Conservation (phyloP, 1,140 invertebrate species). For the Drosophila nannoptera region DNA sequence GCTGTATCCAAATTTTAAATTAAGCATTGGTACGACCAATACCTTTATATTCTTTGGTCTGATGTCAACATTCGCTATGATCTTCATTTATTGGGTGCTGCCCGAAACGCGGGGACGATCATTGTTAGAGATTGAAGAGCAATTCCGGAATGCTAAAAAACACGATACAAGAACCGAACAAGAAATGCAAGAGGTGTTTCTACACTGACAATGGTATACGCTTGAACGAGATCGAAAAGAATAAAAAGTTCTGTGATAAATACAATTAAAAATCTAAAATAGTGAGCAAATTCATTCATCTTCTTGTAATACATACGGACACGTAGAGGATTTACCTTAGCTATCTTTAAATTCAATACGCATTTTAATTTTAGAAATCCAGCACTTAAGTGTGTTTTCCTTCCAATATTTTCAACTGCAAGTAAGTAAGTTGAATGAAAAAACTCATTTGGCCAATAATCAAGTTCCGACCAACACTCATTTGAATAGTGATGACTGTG, state of each 20-base stretch:
- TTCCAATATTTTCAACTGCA: no score
- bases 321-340: not conserved
- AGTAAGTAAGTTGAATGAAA: no score
- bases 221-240: not conserved
- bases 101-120: constrained; percentile 91
- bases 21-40: constrained; percentile 81
- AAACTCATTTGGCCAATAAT: no score
- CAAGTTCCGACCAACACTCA: not conserved
- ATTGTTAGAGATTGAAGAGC: constrained; percentile 85
- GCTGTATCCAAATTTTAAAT: constrained; percentile 83
- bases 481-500: constrained; percentile 13
- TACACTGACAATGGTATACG: not conserved
- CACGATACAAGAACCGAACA: constrained; percentile 1
- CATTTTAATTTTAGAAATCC: no score
- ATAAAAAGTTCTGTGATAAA: constrained; percentile 28
- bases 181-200: constrained; percentile 67
- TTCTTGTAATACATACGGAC: not conserved
- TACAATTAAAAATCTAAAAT: not conserved
- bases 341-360: no score
- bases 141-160: constrained; percentile 77
- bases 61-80: constrained; percentile 83
- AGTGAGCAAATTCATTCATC: not conserved
- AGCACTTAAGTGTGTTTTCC: no score
- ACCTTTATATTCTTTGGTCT: constrained; percentile 87
- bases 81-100: constrained; percentile 85